Evolutionary conservation across 2,113 vertebrate species (phyloP).

Genomic region (Rhynchomys soricoides): DNA sequence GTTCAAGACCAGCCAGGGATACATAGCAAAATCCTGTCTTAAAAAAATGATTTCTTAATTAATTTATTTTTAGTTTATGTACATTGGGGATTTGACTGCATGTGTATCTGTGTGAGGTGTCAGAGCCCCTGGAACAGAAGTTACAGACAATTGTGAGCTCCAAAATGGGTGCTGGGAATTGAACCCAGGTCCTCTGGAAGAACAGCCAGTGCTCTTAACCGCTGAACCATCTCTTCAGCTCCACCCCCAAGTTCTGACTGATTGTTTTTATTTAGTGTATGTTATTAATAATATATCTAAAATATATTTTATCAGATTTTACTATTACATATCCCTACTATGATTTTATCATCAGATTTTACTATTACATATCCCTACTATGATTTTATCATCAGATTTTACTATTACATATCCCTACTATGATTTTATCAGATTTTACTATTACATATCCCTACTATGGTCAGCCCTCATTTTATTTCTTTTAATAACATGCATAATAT

Average conservation of each 20-base stretch:
- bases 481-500: conserved; percentile 23
- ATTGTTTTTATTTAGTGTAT: not conserved
- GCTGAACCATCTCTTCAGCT: no score
- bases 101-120: no score
- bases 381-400: conserved; percentile 17
- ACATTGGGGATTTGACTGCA: no score
- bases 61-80: no score
- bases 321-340: not conserved
- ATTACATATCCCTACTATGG: not conserved
- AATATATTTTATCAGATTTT: conserved; percentile 26
- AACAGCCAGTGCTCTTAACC: no score
- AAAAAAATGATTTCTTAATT: not conserved
- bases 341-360: no score
- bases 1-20: not conserved
- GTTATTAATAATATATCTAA: not conserved
- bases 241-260: not conserved
- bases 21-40: not conserved
- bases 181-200: no score
- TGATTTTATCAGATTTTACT: conserved; percentile 29
- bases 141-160: no score
- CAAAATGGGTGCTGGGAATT: no score
- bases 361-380: not conserved
- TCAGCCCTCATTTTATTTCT: not conserved
- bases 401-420: no score
- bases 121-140: no score